phyloP scores from a whole-genome alignment of 2,888 invertebrate species.

The Caenorhabditis zanzibari region DNA sequence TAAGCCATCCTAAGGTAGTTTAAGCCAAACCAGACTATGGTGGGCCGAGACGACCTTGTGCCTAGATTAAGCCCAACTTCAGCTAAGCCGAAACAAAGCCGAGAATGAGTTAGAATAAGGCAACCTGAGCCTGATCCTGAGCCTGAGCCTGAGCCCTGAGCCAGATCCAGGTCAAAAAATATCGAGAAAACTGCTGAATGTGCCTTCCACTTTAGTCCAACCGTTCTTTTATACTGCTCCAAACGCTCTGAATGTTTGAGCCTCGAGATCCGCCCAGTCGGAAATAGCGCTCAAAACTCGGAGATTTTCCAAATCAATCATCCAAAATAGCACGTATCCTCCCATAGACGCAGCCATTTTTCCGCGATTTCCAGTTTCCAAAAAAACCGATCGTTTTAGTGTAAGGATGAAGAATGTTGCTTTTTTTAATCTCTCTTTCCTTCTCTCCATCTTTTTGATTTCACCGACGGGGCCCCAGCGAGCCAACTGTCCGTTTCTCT shows the following conservation, averaged over 20 bases:
- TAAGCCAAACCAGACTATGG: no score
- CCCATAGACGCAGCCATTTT: constrained; percentile 24
- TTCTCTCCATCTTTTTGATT: not conserved
- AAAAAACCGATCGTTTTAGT: constrained; percentile 38
- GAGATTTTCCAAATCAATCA: not conserved
- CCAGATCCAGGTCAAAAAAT: not conserved
- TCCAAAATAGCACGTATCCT: constrained; percentile 20
- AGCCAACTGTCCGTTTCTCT: constrained; percentile 4
- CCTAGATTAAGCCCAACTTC: no score
- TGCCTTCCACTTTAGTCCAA: not conserved
- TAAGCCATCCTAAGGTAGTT: no score
- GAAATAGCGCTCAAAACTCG: constrained; percentile 12
- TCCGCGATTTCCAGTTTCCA: constrained; percentile 13
- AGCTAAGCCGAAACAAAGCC: no score
- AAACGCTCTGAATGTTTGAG: constrained; percentile 36
- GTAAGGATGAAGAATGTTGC: constrained; percentile 44
- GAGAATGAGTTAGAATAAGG: no score
- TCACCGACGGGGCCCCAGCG: no score
- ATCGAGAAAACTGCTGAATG: not conserved
- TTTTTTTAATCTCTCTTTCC: constrained; percentile 4
- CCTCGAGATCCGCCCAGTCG: constrained; percentile 17
- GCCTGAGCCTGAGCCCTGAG: no score
- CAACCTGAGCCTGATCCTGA: no score
- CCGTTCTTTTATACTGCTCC: constrained; percentile 48
- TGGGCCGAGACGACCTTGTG: no score